Evolutionary conservation across 2,888 invertebrate species (phyloP).

Genomic region (Tenodera sinensis): DNA sequence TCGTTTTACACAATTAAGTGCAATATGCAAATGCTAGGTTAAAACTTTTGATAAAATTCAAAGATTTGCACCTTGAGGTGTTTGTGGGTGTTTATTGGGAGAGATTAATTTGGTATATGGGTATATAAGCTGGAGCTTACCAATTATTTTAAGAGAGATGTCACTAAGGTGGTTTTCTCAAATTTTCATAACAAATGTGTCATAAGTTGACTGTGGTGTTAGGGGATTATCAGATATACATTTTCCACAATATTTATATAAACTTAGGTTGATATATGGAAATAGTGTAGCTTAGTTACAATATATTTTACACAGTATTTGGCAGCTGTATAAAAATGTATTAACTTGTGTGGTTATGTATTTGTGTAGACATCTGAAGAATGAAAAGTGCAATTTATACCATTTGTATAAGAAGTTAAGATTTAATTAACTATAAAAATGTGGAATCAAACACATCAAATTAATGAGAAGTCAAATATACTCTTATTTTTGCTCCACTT

Average conservation of each 20-base stretch:
- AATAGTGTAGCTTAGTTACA: neutral
- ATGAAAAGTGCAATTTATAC: no score
- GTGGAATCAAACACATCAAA: no score
- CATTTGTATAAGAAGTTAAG: no score
- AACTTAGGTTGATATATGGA: neutral
- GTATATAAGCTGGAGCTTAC: neutral
- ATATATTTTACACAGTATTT: neutral
- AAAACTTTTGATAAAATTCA: neutral
- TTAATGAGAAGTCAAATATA: no score
- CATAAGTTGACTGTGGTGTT: neutral
- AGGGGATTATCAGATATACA: neutral
- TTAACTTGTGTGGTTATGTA: no score
- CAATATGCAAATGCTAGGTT: neutral
- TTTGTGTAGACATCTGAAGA: no score
- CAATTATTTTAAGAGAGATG: neutral
- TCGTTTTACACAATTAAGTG: no score
- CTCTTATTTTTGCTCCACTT: no score
- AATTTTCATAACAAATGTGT: no score
- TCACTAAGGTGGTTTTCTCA: neutral
- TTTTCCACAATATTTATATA: neutral
- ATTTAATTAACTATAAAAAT: no score
- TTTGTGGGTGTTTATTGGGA: neutral
- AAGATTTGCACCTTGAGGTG: neutral
- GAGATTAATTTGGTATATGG: neutral
- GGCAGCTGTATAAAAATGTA: neutral